These are phyloP conservation scores for Grallaria varia DNA, from an alignment of 2,113 vertebrate species.

Conservation along the genomic window DNA sequence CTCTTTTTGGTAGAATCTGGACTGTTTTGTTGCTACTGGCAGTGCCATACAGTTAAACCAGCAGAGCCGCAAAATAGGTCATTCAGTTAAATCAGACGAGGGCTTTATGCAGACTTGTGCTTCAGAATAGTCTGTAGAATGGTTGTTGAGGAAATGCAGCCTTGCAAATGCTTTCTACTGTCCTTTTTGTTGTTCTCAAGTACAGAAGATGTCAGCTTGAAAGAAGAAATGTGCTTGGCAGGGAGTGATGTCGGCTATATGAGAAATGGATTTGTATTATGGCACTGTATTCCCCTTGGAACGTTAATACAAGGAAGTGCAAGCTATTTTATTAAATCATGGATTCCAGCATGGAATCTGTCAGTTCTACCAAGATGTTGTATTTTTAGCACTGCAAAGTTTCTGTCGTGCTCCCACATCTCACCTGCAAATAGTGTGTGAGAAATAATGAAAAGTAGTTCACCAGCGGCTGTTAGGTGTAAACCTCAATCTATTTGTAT, in stretches of 20 bases:
- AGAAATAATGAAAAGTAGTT: constrained; percentile 18
- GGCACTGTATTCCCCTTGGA: neutral
- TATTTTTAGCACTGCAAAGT: constrained; percentile 1
- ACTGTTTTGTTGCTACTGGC: neutral
- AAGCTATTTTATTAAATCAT: constrained; percentile 30
- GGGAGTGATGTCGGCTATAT: neutral
- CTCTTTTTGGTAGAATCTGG: neutral
- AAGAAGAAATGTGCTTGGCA: constrained; percentile 2
- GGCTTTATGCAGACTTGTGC: neutral
- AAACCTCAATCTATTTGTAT: neutral
- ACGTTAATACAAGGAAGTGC: neutral
- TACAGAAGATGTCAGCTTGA: neutral
- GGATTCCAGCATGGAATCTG: neutral
- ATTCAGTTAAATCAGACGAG: neutral
- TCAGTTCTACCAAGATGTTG: neutral
- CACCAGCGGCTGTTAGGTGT: neutral
- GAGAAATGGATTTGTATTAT: constrained; percentile 24
- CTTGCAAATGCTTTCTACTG: neutral
- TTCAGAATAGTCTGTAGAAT: constrained; percentile 1
- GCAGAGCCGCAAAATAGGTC: neutral
- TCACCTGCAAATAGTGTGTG: neutral
- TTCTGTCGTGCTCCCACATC: neutral
- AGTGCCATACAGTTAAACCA: neutral
- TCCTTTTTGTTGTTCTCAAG: neutral
- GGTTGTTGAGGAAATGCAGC: neutral